Conservation (phyloP, 2,113 vertebrate genomes). For the Charadrius vociferus region DNA sequence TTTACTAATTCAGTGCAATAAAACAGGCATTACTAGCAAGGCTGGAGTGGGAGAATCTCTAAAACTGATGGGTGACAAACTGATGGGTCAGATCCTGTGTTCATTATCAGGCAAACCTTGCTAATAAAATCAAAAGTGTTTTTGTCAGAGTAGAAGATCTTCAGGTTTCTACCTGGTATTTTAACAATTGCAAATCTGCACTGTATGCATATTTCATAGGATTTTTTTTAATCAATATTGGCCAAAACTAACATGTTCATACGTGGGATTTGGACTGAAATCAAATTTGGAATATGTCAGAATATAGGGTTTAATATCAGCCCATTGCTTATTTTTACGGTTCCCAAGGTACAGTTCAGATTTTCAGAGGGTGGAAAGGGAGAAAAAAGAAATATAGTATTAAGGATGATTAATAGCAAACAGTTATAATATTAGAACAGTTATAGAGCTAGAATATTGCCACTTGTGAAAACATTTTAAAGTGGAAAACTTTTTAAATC, state of each 20-base stretch:
- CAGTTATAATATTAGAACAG: neutral
- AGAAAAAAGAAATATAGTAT: neutral
- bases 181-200: neutral
- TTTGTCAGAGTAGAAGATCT: neutral
- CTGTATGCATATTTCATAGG: rapidly evolving
- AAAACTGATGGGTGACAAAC: neutral
- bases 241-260: neutral
- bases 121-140: neutral
- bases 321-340: neutral
- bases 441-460: neutral
- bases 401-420: constrained; percentile 43
- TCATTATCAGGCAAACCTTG: neutral
- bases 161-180: neutral
- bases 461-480: constrained; percentile 44
- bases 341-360: neutral
- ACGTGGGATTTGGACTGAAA: neutral
- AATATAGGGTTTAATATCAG: neutral
- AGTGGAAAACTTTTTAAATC: neutral
- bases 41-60: neutral
- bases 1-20: neutral
- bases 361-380: neutral
- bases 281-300: neutral
- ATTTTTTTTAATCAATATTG: neutral
- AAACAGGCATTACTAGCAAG: neutral
- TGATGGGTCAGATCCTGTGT: neutral